Base-by-base conservation (phyloP, 2,797 vertebrate species). In the Xenops minutus region DNA sequence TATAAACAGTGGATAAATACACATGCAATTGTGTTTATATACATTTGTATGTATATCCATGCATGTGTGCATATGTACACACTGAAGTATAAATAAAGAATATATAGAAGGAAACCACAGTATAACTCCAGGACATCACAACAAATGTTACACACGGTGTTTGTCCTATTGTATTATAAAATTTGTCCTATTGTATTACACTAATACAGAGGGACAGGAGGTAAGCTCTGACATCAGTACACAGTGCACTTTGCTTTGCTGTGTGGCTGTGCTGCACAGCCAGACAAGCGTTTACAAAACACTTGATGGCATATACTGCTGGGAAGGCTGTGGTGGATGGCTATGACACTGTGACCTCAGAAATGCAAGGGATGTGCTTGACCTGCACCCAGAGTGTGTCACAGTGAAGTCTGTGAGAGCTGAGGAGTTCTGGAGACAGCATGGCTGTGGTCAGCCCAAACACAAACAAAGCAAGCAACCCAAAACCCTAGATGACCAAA, bases 401-500 rank as follows among this genome's bases (percentile, higher is more conserved):
- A 66, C 85, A 82, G 51, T 56, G 26, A 63, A 75, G 55, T 6
- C 6, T 5, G 24, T 85, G 89, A 79, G 93, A 93, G 86, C 20
- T 68, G 83, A 64, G 81, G 56, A 72, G 67, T 7, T 78, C 64
- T 90, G 86, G 79, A 90, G 89, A 67, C 58, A 78, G 56, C 74
- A 34, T 0, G 4, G 37, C 72, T 17, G 30, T 1, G 20, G 68
- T 79, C 81, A 92, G 68, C 32, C 34, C 68, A 51, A 83, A 85
- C 27, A 48, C 49, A 87, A 92, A 88, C 59, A 69, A 84, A 55
- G 41, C 4, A 71, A 58, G 52, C 8, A 46, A 10, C n/a, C 9
- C 1, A 55, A 76, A 87, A 12, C 41, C 17, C 9, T 2, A 12
- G 22, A 44, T 84, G 72, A 49, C 37, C 18, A 32, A 73, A 76